Percentiles rank a stretch among this genome's conserved stretches.
phyloP scores from a whole-genome alignment of 2,113 vertebrate species.

The Maccullochella peelii region DNA sequence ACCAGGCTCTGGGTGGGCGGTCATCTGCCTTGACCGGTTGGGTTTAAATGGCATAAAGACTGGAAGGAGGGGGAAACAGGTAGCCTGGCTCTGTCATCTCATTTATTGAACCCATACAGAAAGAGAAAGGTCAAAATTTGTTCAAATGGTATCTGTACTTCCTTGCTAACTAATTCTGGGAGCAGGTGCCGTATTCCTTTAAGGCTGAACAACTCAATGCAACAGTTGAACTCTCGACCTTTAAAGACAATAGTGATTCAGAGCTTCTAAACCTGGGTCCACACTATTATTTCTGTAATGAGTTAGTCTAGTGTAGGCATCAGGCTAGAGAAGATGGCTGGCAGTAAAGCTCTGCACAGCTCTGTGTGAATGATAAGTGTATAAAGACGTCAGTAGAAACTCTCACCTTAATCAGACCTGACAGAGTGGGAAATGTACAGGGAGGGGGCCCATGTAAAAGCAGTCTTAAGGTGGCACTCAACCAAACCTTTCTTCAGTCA shows the following conservation, averaged over 20 bases:
- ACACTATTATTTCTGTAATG: background rate
- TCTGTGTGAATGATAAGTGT: background rate
- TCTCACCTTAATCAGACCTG: constrained; percentile 13
- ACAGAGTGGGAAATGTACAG: constrained; percentile 20
- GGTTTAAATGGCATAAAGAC: background rate
- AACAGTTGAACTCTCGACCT: background rate
- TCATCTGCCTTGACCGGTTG: no score
- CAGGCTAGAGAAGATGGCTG: background rate
- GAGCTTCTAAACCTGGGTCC: background rate
- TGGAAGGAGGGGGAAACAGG: background rate
- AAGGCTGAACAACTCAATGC: background rate
- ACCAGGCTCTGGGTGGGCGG: no score
- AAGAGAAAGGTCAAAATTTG: background rate
- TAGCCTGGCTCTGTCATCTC: background rate
- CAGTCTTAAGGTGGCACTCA: constrained; percentile 21
- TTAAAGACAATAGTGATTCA: background rate
- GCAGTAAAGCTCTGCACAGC: background rate
- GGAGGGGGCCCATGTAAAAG: background rate
- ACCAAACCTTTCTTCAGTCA: constrained; percentile 27
- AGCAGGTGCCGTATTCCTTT: background rate
- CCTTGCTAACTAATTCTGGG: background rate
- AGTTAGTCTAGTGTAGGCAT: background rate
- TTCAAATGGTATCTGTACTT: no score
- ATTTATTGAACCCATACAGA: background rate
- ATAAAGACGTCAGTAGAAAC: constrained; percentile 26